A percentile compares a stretch with the other conserved stretches of the same genome.
These are phyloP conservation scores for Dasypus novemcinctus DNA, from an alignment of 2,113 vertebrate genomes.

Conservation along the genomic window DNA sequence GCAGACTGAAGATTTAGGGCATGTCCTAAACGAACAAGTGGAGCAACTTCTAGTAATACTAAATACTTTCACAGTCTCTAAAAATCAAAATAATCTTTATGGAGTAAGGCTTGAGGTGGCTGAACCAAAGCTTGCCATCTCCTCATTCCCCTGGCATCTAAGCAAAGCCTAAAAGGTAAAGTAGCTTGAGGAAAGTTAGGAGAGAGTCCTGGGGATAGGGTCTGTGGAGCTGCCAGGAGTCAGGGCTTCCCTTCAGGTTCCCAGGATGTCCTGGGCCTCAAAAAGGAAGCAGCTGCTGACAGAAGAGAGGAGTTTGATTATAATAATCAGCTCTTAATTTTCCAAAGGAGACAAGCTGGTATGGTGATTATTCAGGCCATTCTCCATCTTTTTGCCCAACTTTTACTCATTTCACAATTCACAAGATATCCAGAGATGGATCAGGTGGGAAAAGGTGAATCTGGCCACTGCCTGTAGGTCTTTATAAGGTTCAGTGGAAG, in stretches of 20 bases:
- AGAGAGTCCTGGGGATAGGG: background rate
- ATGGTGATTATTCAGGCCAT: background rate
- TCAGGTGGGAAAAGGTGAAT: background rate
- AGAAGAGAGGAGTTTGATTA: background rate
- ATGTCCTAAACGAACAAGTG: background rate
- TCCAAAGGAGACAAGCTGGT: background rate
- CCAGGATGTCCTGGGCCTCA: background rate
- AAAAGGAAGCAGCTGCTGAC: background rate
- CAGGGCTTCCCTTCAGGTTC: background rate
- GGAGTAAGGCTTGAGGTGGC: background rate
- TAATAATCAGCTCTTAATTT: background rate
- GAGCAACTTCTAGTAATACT: conserved; percentile 22
- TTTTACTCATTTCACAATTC: conserved; percentile 4
- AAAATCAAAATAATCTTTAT: conserved; percentile 29
- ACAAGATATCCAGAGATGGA: background rate
- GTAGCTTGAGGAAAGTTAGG: background rate
- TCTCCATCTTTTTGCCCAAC: background rate
- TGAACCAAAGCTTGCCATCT: background rate
- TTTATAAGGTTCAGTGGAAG: background rate
- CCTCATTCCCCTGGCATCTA: background rate
- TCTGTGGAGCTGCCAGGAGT: background rate
- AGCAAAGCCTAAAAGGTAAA: background rate
- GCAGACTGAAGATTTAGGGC: background rate
- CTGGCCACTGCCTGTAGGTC: background rate
- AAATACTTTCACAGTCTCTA: background rate